Evolutionary conservation across 2,888 invertebrate species (phyloP).

Genomic region (Branchellion lobata): DNA sequence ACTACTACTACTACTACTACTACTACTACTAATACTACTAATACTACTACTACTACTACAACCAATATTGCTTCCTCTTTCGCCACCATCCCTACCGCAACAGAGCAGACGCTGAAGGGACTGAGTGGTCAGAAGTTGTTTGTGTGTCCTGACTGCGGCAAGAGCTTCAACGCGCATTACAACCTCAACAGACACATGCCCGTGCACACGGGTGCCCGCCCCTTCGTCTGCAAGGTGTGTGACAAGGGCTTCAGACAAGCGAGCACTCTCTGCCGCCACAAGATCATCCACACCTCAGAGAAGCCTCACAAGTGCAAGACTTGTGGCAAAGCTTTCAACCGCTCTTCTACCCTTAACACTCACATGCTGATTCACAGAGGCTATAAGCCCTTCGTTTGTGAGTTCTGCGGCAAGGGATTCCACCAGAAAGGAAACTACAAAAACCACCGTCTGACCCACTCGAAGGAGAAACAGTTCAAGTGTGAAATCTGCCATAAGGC

Average conservation of each 20-base stretch:
- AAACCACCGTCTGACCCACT: conserved; percentile 93
- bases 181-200: conserved; percentile 77
- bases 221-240: conserved; percentile 92
- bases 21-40: neutral
- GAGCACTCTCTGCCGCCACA: conserved; percentile 62
- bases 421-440: conserved; percentile 94
- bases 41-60: neutral
- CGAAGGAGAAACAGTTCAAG: conserved; percentile 94
- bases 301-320: conserved; percentile 62
- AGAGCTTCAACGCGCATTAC: conserved; percentile 40
- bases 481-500: conserved; percentile 86
- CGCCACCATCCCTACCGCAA: neutral
- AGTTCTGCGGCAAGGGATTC: conserved; percentile 66
- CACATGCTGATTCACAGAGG: conserved; percentile 63
- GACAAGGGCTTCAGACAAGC: conserved; percentile 72
- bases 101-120: neutral
- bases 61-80: neutral
- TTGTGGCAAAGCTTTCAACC: conserved; percentile 62
- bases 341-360: conserved; percentile 63
- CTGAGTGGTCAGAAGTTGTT: conserved; percentile 28
- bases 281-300: conserved; percentile 63
- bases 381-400: conserved; percentile 62
- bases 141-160: conserved; percentile 40
- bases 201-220: conserved; percentile 86
- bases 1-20: conserved; percentile 46